phyloP scores from a whole-genome alignment of 2,797 vertebrate species.

The Oreochromis grahami region DNA sequence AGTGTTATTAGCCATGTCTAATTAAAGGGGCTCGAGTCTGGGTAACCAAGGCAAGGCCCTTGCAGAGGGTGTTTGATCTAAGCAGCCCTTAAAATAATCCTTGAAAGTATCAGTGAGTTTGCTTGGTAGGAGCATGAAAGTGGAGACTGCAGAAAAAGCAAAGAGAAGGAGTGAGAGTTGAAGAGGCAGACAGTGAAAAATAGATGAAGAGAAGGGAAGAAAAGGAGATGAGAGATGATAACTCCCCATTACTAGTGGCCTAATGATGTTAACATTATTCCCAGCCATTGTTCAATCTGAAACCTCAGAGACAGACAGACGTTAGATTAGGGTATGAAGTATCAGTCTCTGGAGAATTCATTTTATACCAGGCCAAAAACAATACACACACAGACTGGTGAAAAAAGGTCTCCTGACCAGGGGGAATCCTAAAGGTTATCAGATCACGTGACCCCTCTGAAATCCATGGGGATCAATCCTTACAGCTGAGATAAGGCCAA shows the following conservation, averaged over 20 bases:
- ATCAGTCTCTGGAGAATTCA: slow-evolving; percentile 92
- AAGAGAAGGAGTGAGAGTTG: neutral
- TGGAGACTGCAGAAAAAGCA: slow-evolving; percentile 18
- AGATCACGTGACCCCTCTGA: slow-evolving; percentile 84
- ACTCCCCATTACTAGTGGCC: slow-evolving; percentile 88
- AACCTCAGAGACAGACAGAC: slow-evolving; percentile 86
- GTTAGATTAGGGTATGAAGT: slow-evolving; percentile 83
- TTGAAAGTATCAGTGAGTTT: slow-evolving; percentile 55
- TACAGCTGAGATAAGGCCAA: slow-evolving; percentile 53
- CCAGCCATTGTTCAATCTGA: slow-evolving; percentile 90
- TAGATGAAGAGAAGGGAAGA: slow-evolving; percentile 36
- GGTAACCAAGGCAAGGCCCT: slow-evolving; percentile 75
- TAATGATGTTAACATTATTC: slow-evolving; percentile 94
- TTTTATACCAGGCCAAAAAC: slow-evolving; percentile 83
- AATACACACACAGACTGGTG: neutral
- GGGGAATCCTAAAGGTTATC: slow-evolving; percentile 90
- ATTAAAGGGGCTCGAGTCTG: slow-evolving; percentile 83
- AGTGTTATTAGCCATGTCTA: slow-evolving; percentile 86
- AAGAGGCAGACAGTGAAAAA: slow-evolving; percentile 33
- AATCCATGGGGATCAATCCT: slow-evolving; percentile 86
- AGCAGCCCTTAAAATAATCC: slow-evolving; percentile 77
- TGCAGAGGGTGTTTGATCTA: slow-evolving; percentile 81
- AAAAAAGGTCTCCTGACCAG: slow-evolving; percentile 76
- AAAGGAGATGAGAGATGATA: slow-evolving; percentile 82
- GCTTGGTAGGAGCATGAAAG: slow-evolving; percentile 71